Conservation (phyloP, 2,888 invertebrate species). For the Imbricaverruca yamaguchii region DNA sequence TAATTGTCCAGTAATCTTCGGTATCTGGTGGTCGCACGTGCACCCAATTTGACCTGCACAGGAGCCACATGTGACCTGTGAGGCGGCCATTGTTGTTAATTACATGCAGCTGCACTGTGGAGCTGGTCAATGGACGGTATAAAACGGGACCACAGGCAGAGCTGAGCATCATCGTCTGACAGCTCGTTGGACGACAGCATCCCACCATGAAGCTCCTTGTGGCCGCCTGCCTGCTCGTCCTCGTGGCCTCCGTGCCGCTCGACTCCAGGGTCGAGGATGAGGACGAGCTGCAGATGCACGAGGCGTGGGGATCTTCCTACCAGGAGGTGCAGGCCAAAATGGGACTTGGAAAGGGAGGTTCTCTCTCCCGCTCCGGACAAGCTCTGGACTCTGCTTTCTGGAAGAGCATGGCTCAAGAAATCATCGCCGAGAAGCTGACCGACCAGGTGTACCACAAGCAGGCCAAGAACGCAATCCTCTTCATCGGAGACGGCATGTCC, state of each 20-base stretch:
- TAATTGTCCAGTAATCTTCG: too few relatives aligned
- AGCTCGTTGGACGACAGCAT: not conserved
- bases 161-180: too few relatives aligned
- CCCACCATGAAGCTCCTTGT: not conserved
- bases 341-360: not conserved
- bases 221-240: not conserved
- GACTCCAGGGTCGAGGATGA: not conserved
- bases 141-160: not conserved
- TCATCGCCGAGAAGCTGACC: too few relatives aligned
- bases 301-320: not conserved
- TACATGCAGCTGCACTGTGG: not conserved
- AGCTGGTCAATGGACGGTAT: not conserved
- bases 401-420: not conserved
- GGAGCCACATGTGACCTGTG: not conserved
- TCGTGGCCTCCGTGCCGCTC: not conserved
- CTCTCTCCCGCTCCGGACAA: not conserved
- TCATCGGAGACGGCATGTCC: slow-evolving; percentile 9
- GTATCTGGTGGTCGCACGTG: too few relatives aligned
- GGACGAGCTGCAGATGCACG: not conserved
- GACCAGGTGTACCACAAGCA: not conserved
- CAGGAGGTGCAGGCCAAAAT: not conserved
- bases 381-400: not conserved
- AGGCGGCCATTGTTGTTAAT: not conserved
- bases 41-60: not conserved
- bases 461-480: slow-evolving; percentile 5